Base-by-base conservation (phyloP, 2,797 vertebrate genomes). In the Characodon lateralis region DNA sequence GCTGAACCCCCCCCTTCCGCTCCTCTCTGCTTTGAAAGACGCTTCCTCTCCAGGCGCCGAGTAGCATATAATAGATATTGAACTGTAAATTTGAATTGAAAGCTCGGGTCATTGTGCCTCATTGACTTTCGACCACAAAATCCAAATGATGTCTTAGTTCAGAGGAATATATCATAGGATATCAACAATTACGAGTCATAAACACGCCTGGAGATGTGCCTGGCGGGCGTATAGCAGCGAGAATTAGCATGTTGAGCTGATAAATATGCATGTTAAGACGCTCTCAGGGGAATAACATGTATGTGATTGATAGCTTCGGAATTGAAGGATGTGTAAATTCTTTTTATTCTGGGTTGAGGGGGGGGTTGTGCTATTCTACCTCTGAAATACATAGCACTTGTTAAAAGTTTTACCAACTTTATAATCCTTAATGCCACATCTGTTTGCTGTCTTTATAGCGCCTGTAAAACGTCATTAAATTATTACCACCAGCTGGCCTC, bases 211-310 rank as follows among this genome's bases (percentile, higher is more conserved):
- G 96, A 97, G 97, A 97, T 96, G 96, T 96, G 97, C 96, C 97
- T 97, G 93, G 94, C 96, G 97, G 97, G 97, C 96, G 97, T 97
- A 97, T 97, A 97, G 97, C 97, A 95, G 97, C 96, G 95, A 97
- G 97, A 98, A 98, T 98, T 99, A 98, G 97, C 97, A 98, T 98
- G 97, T 98, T 96, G 97, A 97, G 96, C 97, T 99, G 97, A 99
- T 99, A 98, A 98, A 99, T 99, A 99, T 99, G 98, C 98, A 99
- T 99, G 97, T 98, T 98, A 98, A 98, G 97, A 97, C 97, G 96
- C 95, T 98, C 97, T 97, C 97, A 96, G 97, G 97, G 97, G 97
- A 99, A 97, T 98, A 99, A 98, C 97, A 96, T 95, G 96, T 96
- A 92, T 96, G 97, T 99, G 97, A 99, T 99, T 99, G 98, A 99